Percentiles rank a stretch among this genome's conserved stretches.
Evolutionary conservation across 2,888 invertebrate genomes (phyloP).

Genomic region (Luffia ferchaultella): DNA sequence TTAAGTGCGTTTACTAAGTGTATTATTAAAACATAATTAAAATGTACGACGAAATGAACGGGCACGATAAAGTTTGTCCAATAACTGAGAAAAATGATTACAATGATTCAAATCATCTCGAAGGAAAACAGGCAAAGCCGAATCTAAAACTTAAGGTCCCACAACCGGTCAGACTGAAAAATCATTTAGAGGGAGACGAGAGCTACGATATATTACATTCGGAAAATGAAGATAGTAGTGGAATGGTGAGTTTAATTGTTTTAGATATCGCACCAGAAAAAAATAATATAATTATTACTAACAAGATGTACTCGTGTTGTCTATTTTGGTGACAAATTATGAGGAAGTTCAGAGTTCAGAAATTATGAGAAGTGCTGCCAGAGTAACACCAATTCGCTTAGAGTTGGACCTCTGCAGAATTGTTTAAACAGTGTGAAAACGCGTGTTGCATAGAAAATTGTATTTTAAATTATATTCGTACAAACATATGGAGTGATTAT

Average conservation of each 20-base stretch:
- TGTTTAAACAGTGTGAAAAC: too few relatives aligned
- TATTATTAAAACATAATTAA: not conserved
- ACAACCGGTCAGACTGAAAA: slow-evolving; percentile 43
- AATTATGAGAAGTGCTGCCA: too few relatives aligned
- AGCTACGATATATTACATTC: slow-evolving; percentile 42
- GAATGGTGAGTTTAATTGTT: slow-evolving; percentile 48
- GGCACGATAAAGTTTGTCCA: not conserved
- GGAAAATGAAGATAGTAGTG: slow-evolving; percentile 31
- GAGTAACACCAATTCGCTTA: too few relatives aligned
- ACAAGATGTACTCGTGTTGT: too few relatives aligned
- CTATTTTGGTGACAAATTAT: too few relatives aligned
- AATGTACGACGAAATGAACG: not conserved
- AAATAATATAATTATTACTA: slow-evolving; percentile 2
- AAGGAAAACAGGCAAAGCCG: slow-evolving; percentile 31
- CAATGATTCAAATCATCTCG: not conserved
- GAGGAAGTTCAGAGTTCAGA: too few relatives aligned
- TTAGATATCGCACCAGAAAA: slow-evolving; percentile 3
- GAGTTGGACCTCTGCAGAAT: too few relatives aligned
- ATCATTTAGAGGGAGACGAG: slow-evolving; percentile 32
- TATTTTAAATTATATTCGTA: too few relatives aligned
- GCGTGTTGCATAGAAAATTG: too few relatives aligned
- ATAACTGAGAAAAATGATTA: not conserved
- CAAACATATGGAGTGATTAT: too few relatives aligned
- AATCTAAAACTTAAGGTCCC: slow-evolving; percentile 43
- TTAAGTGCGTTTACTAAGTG: too few relatives aligned